Conservation (phyloP, 2,113 vertebrate genomes). For the Microcebus griseorufus region DNA sequence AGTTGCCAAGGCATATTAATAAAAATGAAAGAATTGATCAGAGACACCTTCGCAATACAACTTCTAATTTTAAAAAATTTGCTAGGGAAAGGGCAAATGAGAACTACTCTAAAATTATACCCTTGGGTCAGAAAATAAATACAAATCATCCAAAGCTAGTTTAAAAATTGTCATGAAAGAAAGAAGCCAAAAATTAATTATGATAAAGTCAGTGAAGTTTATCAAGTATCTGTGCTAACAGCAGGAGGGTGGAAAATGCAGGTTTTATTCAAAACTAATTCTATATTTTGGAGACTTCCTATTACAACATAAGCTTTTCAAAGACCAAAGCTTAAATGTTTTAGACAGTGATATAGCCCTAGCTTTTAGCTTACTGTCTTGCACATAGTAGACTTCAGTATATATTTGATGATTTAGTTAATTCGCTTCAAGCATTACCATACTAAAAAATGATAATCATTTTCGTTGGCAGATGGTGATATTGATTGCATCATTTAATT, state of each 20-base stretch:
- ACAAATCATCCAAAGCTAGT: conserved; percentile 46
- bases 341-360: neutral
- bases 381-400: neutral
- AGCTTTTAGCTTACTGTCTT: neutral
- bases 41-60: neutral
- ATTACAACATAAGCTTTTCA: neutral
- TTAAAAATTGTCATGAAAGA: conserved; percentile 51
- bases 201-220: conserved; percentile 54
- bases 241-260: neutral
- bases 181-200: conserved; percentile 67
- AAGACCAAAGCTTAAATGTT: neutral
- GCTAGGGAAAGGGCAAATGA: conserved; percentile 31
- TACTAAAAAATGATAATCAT: neutral
- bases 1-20: neutral
- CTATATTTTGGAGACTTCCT: neutral
- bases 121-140: conserved; percentile 44
- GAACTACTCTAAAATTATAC: neutral
- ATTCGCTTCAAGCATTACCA: neutral
- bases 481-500: neutral
- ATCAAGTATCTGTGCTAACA: conserved; percentile 43
- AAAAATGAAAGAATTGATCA: conserved; percentile 38
- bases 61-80: neutral
- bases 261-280: neutral
- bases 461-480: neutral
- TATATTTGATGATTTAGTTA: neutral